Percentiles rank a stretch among this genome's conserved stretches.
These are phyloP conservation scores for Oreochromis aureus DNA, from an alignment of 2,113 vertebrate species.

Conservation along the genomic window DNA sequence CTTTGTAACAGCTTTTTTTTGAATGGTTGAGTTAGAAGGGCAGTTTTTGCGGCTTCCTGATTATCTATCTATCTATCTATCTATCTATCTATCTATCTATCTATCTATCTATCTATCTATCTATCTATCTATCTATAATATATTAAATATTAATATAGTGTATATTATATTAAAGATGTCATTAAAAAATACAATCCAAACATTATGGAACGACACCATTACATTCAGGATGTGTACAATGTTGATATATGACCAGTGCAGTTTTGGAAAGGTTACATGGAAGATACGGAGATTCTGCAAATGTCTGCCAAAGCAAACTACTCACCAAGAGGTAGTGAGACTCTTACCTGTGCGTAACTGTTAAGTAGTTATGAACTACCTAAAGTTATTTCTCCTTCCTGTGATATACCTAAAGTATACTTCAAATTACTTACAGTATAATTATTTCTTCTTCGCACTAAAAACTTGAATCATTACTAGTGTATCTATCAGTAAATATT, in stretches of 20 bases:
- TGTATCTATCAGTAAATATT: neutral
- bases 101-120: neutral
- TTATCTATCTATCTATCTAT: neutral
- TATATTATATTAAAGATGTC: too few relatives aligned
- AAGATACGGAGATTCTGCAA: too few relatives aligned
- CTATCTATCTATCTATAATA: neutral
- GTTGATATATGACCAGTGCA: neutral
- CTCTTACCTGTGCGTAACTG: neutral
- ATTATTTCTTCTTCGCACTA: neutral
- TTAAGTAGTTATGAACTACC: neutral
- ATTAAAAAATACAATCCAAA: neutral
- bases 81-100: too few relatives aligned
- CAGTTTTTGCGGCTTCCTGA: neutral
- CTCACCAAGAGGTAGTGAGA: neutral
- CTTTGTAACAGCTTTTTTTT: slow-evolving; percentile 9
- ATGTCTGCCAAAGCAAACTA: neutral
- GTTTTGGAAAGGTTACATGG: too few relatives aligned
- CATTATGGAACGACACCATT: neutral
- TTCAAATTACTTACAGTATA: neutral
- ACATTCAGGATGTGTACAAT: neutral
- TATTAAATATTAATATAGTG: too few relatives aligned
- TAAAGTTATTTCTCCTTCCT: neutral
- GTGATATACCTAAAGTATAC: neutral
- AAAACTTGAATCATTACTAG: neutral
- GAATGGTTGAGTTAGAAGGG: neutral